Evolutionary conservation across 2,113 vertebrate species (phyloP).

Genomic region (Xerus inauris): DNA sequence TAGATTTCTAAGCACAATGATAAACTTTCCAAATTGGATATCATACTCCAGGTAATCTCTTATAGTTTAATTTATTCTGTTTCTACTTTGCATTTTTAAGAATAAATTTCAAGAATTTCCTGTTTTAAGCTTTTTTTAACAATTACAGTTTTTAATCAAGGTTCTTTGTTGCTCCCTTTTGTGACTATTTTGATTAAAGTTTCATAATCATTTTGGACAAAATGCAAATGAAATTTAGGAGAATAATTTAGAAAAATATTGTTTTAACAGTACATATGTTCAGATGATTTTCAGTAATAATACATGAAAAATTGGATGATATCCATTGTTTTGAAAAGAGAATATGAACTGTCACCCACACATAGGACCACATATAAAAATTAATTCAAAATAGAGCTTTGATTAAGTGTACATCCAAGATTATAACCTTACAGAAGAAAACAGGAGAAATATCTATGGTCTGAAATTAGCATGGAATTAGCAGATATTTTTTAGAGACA

Average conservation of each 20-base stretch:
- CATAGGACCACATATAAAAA: too few species aligned
- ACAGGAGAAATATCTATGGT: background rate
- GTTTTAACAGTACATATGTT: background rate
- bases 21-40: too few species aligned
- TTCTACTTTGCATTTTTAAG: too few species aligned
- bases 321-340: background rate
- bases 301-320: background rate
- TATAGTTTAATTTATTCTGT: too few species aligned
- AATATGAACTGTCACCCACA: background rate
- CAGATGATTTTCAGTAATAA: background rate
- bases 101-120: too few species aligned
- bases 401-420: background rate
- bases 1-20: too few species aligned
- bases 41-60: too few species aligned
- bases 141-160: background rate
- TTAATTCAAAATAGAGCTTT: background rate
- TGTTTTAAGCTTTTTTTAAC: background rate
- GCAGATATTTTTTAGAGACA: too few species aligned
- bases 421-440: background rate
- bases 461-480: background rate
- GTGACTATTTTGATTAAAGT: background rate
- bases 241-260: background rate
- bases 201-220: background rate
- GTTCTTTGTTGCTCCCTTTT: background rate
- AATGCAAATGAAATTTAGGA: too few species aligned